Evolutionary conservation across 1,140 invertebrate genomes (phyloP).

Genomic region (Plectrocnemia conspersa): DNA sequence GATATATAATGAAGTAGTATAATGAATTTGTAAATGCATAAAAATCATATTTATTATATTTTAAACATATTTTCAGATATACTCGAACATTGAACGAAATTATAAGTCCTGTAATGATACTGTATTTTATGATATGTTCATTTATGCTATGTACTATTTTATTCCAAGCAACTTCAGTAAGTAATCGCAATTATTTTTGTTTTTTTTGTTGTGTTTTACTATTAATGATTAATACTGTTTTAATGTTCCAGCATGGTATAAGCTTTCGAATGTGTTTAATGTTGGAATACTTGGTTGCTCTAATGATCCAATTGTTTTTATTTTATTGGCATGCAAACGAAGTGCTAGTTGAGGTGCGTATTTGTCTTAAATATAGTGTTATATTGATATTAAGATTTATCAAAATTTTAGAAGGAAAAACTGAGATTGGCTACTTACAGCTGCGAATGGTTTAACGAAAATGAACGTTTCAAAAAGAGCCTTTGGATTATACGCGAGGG

Average conservation of each 20-base stretch:
- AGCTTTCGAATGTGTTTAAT: conserved; percentile 37
- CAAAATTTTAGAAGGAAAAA: conserved; percentile 40
- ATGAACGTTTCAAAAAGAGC: conserved; percentile 32
- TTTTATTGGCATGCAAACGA: conserved; percentile 43
- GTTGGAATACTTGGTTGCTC: conserved; percentile 39
- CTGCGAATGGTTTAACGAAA: conserved; percentile 37
- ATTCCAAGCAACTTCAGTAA: conserved; percentile 40
- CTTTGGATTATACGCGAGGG: conserved; percentile 38
- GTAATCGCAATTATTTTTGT: conserved; percentile 13
- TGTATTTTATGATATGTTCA: conserved; percentile 40
- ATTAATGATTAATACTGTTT: conserved; percentile 2
- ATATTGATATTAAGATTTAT: too few relatives aligned
- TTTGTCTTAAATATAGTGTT: neutral
- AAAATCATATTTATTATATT: conserved; percentile 12
- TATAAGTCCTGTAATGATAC: conserved; percentile 39
- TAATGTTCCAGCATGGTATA: conserved; percentile 36
- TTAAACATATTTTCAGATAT: conserved; percentile 34
- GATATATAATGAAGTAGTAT: conserved; percentile 24
- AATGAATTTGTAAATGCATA: conserved; percentile 14
- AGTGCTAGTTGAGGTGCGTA: conserved; percentile 37
- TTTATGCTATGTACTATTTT: conserved; percentile 39
- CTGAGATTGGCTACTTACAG: conserved; percentile 38
- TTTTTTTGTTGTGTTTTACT: conserved; percentile 1
- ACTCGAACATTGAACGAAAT: conserved; percentile 35
- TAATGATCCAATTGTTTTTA: conserved; percentile 39